Conservation (phyloP, 1,140 invertebrate genomes). For the Thrips palmi region DNA sequence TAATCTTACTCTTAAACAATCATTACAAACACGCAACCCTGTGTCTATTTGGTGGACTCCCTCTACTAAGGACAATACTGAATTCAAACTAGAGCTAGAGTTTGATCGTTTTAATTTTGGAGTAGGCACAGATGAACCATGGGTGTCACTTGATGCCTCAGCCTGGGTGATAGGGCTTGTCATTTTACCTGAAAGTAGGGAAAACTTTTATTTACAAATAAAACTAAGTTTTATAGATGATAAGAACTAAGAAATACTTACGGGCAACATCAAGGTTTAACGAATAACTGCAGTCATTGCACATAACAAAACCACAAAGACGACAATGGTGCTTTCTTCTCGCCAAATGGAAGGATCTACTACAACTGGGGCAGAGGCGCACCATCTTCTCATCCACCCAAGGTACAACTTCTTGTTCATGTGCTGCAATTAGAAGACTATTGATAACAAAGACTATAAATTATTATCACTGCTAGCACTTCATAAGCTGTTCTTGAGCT, state of each 20-base stretch:
- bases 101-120: too few species aligned
- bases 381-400: conserved; percentile 88
- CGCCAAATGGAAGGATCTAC: conserved; percentile 68
- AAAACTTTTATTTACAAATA: conserved; percentile 11
- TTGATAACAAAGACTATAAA: background rate
- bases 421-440: conserved; percentile 29
- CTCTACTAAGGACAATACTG: too few species aligned
- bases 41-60: too few species aligned
- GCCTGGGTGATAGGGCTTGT: background rate
- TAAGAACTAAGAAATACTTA: conserved; percentile 7
- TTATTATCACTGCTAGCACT: background rate
- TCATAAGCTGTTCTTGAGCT: background rate
- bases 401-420: conserved; percentile 63
- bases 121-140: too few species aligned
- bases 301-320: conserved; percentile 89
- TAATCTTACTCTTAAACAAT: conserved; percentile 10
- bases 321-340: conserved; percentile 89
- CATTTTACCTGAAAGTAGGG: conserved; percentile 4
- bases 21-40: conserved; percentile 8
- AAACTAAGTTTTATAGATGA: background rate
- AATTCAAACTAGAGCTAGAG: too few species aligned
- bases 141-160: too few species aligned
- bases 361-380: conserved; percentile 79
- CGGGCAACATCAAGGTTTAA: conserved; percentile 56
- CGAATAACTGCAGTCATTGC: conserved; percentile 82